Evolutionary conservation across 2,113 vertebrate species (phyloP), one percentile per base, ranked within the genome.

Genomic region (Leptocoma aspasia): DNA sequence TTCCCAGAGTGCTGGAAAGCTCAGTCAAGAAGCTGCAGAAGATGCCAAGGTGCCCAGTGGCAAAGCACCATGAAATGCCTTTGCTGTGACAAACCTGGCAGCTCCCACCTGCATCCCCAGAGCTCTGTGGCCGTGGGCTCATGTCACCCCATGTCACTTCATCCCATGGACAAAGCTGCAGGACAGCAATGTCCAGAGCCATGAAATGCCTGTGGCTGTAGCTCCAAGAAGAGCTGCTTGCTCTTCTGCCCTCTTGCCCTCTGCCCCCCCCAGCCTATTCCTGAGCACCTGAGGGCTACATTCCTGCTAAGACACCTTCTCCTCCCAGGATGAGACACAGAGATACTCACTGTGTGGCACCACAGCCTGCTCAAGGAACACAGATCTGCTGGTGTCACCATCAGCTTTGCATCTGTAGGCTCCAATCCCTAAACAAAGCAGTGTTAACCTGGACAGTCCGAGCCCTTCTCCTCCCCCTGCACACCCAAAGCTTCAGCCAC

Each of bases 81-180:
- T 10, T 82, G 35, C 30, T 47, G 20, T 11, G 65, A 59, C 61
- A 68, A 56, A 66, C 24, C 59, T 37, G 35, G 4, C 50, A 33
- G 37, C 26, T 69, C 45, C 39, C 2, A 0, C 3, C 2, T 15
- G 5, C 2, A 6, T 6, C 35, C 35, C 41, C 60, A 65, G 52
- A 82, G 64, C 59, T 42, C 4, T 1, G 24, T 24, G 44, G 19
- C 6, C 0, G 28, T 0, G 7, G 31, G 26, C 47, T 81, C 0
- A 0, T 26, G 53, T 14, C 59, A 65, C 17, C 50, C 45, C 77
- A 73, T 37, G 24, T 24, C 1, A 0, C 13, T 16, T 19, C 13
- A 4, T 4, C 1, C 0, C 17, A 6, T 1, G 22, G 19, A 24
- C 65, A 59, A 11, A 85, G 60, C 35, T 19, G 35, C 42, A 23